Conservation (phyloP, 2,797 vertebrate species). For the Rhinogobio ventralis region DNA sequence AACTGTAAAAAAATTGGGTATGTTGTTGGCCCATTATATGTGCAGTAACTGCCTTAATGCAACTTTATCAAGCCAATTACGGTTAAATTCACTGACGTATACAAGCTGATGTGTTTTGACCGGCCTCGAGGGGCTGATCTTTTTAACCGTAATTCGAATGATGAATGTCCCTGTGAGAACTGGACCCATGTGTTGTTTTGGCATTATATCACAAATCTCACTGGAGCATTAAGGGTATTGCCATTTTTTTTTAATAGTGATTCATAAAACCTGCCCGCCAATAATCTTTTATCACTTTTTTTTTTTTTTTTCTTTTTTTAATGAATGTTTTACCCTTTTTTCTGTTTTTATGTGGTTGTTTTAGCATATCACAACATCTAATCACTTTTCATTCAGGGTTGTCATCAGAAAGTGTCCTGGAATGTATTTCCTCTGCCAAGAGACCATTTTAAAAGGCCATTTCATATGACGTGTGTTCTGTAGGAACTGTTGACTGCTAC, state of each 20-base stretch:
- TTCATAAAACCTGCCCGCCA: constrained; percentile 15
- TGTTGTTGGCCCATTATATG: constrained; percentile 38
- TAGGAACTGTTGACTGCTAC: constrained; percentile 41
- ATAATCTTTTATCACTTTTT: constrained; percentile 33
- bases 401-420: constrained; percentile 39
- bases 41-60: constrained; percentile 59
- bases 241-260: constrained; percentile 18
- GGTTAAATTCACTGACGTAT: constrained; percentile 31
- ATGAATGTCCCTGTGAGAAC: constrained; percentile 40
- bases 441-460: constrained; percentile 32
- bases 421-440: constrained; percentile 52
- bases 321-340: constrained; percentile 36
- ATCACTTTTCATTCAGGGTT: constrained; percentile 14
- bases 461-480: constrained; percentile 21
- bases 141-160: constrained; percentile 31
- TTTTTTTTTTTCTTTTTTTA: constrained; percentile 15
- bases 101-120: constrained; percentile 17
- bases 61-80: constrained; percentile 28
- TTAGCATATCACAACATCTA: constrained; percentile 25
- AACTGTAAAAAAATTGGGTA: constrained; percentile 48
- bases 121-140: constrained; percentile 4
- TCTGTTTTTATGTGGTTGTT: constrained; percentile 8
- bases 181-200: constrained; percentile 31
- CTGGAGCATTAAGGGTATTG: constrained; percentile 37
- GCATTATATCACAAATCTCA: constrained; percentile 36